Conservation (phyloP, 2,113 vertebrate genomes). For the Lepisosteus oculatus region DNA sequence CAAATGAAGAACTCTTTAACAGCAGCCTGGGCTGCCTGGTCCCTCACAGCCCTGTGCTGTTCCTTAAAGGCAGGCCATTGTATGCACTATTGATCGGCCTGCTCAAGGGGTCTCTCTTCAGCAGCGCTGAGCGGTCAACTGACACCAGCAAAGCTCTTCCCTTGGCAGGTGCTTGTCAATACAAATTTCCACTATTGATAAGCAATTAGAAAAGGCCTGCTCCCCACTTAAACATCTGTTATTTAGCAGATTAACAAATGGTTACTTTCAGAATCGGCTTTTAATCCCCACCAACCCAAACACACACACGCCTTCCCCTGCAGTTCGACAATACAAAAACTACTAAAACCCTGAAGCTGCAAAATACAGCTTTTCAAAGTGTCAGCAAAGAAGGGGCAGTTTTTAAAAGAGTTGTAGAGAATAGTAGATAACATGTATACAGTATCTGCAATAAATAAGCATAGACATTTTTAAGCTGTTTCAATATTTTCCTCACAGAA, state of each 20-base stretch:
- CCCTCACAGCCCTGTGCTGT: slow-evolving; percentile 45
- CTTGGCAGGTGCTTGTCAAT: slow-evolving; percentile 72
- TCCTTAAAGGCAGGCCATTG: slow-evolving; percentile 51
- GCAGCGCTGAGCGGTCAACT: slow-evolving; percentile 56
- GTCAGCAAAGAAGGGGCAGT: too few relatives aligned
- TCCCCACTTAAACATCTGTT: slow-evolving; percentile 65
- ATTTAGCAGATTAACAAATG: slow-evolving; percentile 60
- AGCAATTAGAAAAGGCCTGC: slow-evolving; percentile 62
- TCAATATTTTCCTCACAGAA: too few relatives aligned
- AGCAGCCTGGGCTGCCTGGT: slow-evolving; percentile 28
- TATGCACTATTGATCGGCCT: slow-evolving; percentile 60
- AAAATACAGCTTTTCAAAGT: too few relatives aligned
- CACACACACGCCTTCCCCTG: background rate
- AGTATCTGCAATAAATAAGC: too few relatives aligned
- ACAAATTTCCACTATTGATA: slow-evolving; percentile 76
- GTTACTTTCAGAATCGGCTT: slow-evolving; percentile 25
- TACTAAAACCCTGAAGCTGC: too few relatives aligned
- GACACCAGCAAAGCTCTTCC: slow-evolving; percentile 69
- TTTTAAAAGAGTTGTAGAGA: too few relatives aligned
- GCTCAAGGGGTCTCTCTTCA: slow-evolving; percentile 52
- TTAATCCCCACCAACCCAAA: slow-evolving; percentile 14
- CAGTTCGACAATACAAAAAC: too few relatives aligned
- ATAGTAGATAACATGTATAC: too few relatives aligned
- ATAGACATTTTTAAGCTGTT: too few relatives aligned
- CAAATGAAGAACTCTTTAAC: slow-evolving; percentile 54